Base-by-base conservation (phyloP, 2,888 invertebrate species). In the Tetranychus piercei region DNA sequence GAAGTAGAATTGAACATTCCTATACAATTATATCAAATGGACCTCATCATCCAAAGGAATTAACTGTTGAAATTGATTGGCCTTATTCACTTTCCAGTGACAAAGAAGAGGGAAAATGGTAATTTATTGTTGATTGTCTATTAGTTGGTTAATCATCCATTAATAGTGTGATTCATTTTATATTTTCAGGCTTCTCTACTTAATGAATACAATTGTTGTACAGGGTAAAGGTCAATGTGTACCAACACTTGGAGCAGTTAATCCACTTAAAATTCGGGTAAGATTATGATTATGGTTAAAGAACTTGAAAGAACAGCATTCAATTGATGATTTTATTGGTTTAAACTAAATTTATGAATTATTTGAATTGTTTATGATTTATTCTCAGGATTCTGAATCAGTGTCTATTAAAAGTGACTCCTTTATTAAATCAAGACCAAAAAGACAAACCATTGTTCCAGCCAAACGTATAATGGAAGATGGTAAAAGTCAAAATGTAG, bases 21-120 rank as follows among this genome's bases (percentile, higher is more conserved):
- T 83, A 81, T 80, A 88, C 89, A 84, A 87, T 93, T 70, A 89
- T 87, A 80, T 93, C 93, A 80, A 87, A 88, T 78, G 93, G 93
- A 0, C 90, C 90, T 0, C 92, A 91, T 89, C 87, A 88, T 79
- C 89, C 92, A 1, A 87, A 88, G 9, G 87, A 87, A 72, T 85
- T 93, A 3, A 86, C 88, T 79, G 88, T 94, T 9, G 85, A 87
- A 73, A 89, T 95, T 77, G 86, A 87, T 44, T 93, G 94, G 94
- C 95, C 95, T 0, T 88, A 89, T 81, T 91, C 93, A 83, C 89
- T 94, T 7, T 89, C 83, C 79, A 83, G 82, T 76, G 88, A 80
- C 22, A 80, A 80, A 77, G 78, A 80, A 67, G 45, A 73, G n/a
- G 75, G 75, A 74, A 75, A 75, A 75, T 74, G 76, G 76, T 75